A percentile compares a stretch with the other conserved stretches of the same genome.
Evolutionary conservation across 1,140 invertebrate species (phyloP).

Genomic region (Steinernema feltiae): DNA sequence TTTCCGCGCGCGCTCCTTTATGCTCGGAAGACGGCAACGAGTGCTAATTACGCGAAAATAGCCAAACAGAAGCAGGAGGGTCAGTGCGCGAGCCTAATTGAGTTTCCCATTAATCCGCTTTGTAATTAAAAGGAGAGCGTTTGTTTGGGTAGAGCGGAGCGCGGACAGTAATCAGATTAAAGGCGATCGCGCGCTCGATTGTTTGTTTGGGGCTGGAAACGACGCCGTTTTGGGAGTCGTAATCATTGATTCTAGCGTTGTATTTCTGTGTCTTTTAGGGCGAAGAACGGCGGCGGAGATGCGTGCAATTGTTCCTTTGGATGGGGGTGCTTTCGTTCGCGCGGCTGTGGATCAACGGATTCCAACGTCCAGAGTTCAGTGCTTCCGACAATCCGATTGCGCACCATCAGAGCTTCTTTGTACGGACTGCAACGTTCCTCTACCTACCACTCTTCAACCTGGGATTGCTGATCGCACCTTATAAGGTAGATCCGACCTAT

Average conservation of each 20-base stretch:
- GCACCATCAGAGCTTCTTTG: constrained; percentile 52
- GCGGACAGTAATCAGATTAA: not conserved
- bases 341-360: not conserved
- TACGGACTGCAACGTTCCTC: constrained; percentile 70
- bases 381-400: constrained; percentile 60
- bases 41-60: not conserved
- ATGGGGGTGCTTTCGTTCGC: not conserved
- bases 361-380: constrained; percentile 45
- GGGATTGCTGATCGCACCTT: constrained; percentile 73
- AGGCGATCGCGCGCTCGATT: too few species aligned
- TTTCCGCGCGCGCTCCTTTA: not conserved
- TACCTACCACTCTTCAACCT: constrained; percentile 82
- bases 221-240: not conserved
- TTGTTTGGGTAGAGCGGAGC: not conserved
- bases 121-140: not conserved
- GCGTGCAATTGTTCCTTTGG: not conserved
- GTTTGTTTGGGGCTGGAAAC: constrained; percentile 3
- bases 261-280: not conserved
- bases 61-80: constrained; percentile 2
- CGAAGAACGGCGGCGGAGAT: not conserved
- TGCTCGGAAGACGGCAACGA: not conserved
- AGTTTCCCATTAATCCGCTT: constrained; percentile 2
- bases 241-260: not conserved
- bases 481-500: constrained; percentile 54
- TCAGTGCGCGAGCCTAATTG: not conserved